phyloP scores from a whole-genome alignment of 2,113 vertebrate species.

The Amphiprion percula region DNA sequence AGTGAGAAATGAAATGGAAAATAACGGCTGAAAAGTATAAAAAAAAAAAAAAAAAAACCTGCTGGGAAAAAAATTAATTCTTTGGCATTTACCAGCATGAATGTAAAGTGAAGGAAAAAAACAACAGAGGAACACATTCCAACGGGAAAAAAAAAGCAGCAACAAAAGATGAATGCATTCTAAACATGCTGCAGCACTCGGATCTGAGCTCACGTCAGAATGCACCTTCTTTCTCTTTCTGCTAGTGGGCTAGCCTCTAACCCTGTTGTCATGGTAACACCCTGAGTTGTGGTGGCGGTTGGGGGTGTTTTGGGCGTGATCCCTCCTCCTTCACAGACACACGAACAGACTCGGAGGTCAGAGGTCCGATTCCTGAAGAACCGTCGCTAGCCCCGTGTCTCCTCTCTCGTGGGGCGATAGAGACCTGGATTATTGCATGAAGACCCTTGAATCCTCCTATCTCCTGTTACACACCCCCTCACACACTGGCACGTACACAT shows the following conservation, averaged over 20 bases:
- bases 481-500: slow-evolving; percentile 32
- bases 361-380: slow-evolving; percentile 53
- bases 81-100: slow-evolving; percentile 32
- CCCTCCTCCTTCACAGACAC: slow-evolving; percentile 29
- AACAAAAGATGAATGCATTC: slow-evolving; percentile 44
- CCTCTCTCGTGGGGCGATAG: slow-evolving; percentile 32
- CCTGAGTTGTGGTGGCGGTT: slow-evolving; percentile 31
- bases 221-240: slow-evolving; percentile 61
- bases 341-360: slow-evolving; percentile 43
- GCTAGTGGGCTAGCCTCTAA: slow-evolving; percentile 65
- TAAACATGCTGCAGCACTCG: slow-evolving; percentile 44
- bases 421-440: slow-evolving; percentile 60
- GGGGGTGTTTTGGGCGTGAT: slow-evolving; percentile 7
- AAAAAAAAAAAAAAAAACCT: slow-evolving; percentile 6
- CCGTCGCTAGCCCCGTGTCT: slow-evolving; percentile 18
- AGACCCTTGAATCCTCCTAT: slow-evolving; percentile 56
- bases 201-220: slow-evolving; percentile 62
- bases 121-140: slow-evolving; percentile 24
- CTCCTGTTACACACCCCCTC: slow-evolving; percentile 45
- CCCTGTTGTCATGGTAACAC: slow-evolving; percentile 71
- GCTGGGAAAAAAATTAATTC: slow-evolving; percentile 30
- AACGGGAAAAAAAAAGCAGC: not conserved
- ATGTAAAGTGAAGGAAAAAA: slow-evolving; percentile 10
- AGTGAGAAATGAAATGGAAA: slow-evolving; percentile 49
- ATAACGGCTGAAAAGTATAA: slow-evolving; percentile 49